phyloP scores from a whole-genome alignment of 2,797 vertebrate genomes.

The Pipistrellus pygmaeus region DNA sequence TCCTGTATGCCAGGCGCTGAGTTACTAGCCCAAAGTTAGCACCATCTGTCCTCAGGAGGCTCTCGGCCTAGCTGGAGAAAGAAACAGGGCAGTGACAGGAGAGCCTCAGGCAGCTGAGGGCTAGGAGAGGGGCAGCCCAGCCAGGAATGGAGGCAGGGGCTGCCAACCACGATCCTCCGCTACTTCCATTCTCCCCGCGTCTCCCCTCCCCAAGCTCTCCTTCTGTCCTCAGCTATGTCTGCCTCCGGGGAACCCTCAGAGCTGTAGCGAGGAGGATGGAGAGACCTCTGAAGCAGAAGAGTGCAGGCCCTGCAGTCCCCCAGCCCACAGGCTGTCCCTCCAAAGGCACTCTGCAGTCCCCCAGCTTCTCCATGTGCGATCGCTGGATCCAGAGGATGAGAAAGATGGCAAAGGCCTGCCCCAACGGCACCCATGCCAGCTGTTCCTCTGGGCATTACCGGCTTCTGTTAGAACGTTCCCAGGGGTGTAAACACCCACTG shows the following conservation, averaged over 20 bases:
- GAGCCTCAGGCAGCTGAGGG: rapidly evolving
- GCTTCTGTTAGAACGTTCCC: neutral
- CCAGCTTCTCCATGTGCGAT: neutral
- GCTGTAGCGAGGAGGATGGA: neutral
- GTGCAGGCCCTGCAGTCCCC: neutral
- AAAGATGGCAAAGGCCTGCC: neutral
- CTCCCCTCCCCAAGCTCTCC: neutral
- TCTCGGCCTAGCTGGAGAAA: neutral
- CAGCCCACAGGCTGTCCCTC: neutral
- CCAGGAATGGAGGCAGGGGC: neutral
- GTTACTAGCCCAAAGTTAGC: neutral
- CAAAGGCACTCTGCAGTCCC: too few relatives aligned
- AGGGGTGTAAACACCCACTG: neutral
- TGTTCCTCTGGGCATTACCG: neutral
- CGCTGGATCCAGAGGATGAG: neutral
- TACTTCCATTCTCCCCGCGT: neutral
- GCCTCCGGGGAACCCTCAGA: neutral
- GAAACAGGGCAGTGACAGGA: neutral
- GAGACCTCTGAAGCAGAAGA: neutral
- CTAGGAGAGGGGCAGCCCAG: neutral
- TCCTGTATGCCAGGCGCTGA: neutral
- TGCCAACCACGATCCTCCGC: neutral
- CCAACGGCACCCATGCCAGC: neutral
- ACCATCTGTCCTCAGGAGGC: neutral
- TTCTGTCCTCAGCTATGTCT: neutral